Percentiles rank a stretch among this genome's conserved stretches.
Evolutionary conservation across 92 coral and sea anemone genomes (phyloP).

Genomic region (Muricea muricata): DNA sequence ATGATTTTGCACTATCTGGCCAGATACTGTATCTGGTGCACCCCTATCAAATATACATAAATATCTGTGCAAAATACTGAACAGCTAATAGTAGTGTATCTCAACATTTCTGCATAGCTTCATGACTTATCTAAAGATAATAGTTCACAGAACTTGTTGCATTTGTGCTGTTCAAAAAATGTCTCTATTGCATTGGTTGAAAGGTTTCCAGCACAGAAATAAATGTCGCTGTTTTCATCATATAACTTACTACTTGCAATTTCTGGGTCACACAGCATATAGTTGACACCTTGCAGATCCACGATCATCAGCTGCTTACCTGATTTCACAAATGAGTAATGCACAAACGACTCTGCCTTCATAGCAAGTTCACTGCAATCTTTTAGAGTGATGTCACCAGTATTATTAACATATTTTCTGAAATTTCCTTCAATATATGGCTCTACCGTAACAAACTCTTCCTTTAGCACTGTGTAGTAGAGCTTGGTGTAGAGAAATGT

Average conservation of each 20-base stretch:
- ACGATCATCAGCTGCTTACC: conserved; percentile 25
- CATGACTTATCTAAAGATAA: background rate
- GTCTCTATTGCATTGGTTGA: conserved; percentile 32
- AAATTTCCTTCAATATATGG: background rate
- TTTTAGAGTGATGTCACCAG: conserved; percentile 27
- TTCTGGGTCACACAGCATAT: conserved; percentile 46
- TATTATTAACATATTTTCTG: conserved; percentile 23
- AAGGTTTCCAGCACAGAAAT: conserved; percentile 42
- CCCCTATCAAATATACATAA: no score
- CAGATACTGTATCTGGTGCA: no score
- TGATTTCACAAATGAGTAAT: conserved; percentile 31
- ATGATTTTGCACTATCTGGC: no score
- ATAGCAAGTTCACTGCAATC: background rate
- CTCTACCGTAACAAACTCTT: conserved; percentile 73
- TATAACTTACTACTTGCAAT: background rate
- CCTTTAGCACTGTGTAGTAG: conserved; percentile 59
- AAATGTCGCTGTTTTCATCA: background rate
- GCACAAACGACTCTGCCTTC: conserved; percentile 18
- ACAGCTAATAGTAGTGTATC: background rate
- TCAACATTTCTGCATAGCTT: background rate
- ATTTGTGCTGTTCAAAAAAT: conserved; percentile 18
- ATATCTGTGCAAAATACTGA: background rate
- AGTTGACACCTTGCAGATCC: conserved; percentile 40
- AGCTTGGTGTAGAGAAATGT: conserved; percentile 70
- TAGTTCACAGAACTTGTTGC: conserved; percentile 43